Conservation (phyloP, 2,113 vertebrate species). For the Panurus biarmicus region DNA sequence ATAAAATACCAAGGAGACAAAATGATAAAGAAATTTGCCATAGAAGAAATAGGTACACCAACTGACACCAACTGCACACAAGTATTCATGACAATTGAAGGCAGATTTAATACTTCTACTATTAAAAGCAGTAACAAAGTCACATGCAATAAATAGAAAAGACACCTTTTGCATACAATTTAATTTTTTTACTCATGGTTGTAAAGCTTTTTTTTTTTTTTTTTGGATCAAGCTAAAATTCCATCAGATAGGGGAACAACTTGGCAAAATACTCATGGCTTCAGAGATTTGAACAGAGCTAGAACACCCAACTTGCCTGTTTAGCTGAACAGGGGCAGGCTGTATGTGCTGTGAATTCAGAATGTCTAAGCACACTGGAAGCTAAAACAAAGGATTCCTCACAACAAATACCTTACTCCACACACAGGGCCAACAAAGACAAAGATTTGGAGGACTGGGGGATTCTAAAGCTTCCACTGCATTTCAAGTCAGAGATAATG, state of each 20-base stretch:
- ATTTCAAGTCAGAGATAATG: background rate
- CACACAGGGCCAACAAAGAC: background rate
- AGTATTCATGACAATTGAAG: background rate
- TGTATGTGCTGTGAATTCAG: background rate
- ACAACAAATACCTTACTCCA: background rate
- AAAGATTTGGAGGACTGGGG: background rate
- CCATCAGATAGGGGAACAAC: background rate
- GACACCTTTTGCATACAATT: background rate
- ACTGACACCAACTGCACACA: background rate
- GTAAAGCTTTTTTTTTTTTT: background rate
- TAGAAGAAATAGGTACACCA: background rate
- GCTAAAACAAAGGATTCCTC: background rate
- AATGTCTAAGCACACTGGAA: background rate
- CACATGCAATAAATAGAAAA: background rate
- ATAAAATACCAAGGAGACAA: background rate
- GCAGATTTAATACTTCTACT: background rate
- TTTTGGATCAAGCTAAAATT: background rate
- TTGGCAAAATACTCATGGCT: background rate
- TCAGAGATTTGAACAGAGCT: background rate
- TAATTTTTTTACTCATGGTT: background rate
- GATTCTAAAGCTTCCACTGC: background rate
- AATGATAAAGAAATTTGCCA: background rate
- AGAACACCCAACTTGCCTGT: background rate
- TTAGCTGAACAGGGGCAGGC: background rate
- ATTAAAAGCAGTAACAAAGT: background rate